A percentile compares a stretch with the other conserved stretches of the same genome.
phyloP scores from a whole-genome alignment of 2,888 invertebrate genomes.

The Leuctra nigra region DNA sequence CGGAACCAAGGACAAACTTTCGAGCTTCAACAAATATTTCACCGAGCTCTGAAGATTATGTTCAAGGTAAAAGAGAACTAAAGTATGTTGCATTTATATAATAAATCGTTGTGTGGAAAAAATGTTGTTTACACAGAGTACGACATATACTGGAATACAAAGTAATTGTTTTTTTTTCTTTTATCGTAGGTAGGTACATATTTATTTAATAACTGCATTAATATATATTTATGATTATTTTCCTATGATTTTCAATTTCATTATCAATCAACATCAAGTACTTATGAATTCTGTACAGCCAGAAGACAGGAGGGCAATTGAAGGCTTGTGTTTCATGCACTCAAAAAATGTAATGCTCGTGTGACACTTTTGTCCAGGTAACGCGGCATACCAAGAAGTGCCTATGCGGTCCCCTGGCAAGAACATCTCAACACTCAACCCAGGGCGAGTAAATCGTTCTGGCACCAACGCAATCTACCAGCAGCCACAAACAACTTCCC shows the following conservation, averaged over 20 bases:
- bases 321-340: no score
- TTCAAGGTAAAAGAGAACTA: constrained; percentile 16
- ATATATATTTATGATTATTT: no score
- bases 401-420: background rate
- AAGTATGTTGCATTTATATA: background rate
- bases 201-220: no score
- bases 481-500: background rate
- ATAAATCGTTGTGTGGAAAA: background rate
- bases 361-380: no score
- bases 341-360: no score
- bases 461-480: background rate
- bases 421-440: background rate
- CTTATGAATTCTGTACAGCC: no score
- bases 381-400: constrained; percentile 1
- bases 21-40: constrained; percentile 17
- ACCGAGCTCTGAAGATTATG: constrained; percentile 4
- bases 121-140: background rate
- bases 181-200: no score
- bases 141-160: no score
- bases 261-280: no score
- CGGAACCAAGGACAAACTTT: constrained; percentile 30
- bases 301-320: no score
- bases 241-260: no score
- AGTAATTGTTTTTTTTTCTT: background rate
- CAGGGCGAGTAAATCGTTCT: background rate